Conservation (phyloP, 2,113 vertebrate genomes). For the Hyaena hyaena region DNA sequence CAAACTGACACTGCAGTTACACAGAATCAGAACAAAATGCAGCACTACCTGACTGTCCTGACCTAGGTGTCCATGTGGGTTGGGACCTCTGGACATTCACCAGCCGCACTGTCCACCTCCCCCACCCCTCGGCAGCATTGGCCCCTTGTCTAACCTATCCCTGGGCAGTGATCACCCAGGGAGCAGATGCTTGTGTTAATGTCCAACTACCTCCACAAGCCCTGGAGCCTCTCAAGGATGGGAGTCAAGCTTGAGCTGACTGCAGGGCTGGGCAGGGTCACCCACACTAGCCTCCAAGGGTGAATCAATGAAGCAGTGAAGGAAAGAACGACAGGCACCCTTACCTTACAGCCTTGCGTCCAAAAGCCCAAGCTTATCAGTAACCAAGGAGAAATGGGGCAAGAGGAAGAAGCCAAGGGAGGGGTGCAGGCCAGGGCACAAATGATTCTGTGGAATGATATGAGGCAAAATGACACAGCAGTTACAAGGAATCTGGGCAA, state of each 20-base stretch:
- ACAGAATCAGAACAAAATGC: not conserved
- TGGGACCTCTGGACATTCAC: not conserved
- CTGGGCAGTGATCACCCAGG: not conserved
- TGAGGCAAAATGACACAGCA: not conserved
- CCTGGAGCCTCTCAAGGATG: not conserved
- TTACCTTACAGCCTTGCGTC: not conserved
- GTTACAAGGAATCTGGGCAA: not conserved
- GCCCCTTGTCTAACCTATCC: not conserved
- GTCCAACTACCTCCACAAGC: not conserved
- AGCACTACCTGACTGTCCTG: not conserved
- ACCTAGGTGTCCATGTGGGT: not conserved
- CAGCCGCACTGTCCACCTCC: not conserved
- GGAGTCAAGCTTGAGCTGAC: not conserved
- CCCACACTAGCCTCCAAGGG: not conserved
- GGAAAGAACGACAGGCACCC: not conserved
- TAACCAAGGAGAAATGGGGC: not conserved
- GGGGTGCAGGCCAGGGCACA: not conserved
- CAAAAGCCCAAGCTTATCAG: not conserved
- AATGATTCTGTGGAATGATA: not conserved
- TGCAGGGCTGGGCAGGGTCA: not conserved
- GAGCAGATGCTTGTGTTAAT: not conserved
- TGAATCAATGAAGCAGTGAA: not conserved
- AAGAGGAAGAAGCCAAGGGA: not conserved
- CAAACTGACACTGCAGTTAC: not conserved
- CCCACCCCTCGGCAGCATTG: not conserved